These are phyloP conservation scores for Cyanocitta stelleri DNA, from an alignment of 2,113 vertebrate genomes.

Conservation along the genomic window DNA sequence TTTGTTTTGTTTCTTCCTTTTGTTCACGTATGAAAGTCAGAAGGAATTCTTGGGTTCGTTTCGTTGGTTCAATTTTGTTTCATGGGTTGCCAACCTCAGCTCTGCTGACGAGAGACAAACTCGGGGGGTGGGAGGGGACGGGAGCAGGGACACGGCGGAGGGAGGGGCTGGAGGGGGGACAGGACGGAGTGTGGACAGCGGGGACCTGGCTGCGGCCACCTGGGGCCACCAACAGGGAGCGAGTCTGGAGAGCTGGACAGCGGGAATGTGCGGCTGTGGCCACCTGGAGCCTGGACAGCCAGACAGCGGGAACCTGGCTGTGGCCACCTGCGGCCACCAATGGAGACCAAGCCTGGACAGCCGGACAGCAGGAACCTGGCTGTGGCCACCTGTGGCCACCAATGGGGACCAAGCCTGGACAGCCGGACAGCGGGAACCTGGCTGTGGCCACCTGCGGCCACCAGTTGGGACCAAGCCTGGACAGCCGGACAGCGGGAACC, in stretches of 20 bases:
- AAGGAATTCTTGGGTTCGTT: background rate
- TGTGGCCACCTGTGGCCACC: background rate
- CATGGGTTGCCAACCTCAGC: conserved; percentile 3
- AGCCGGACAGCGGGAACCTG: background rate
- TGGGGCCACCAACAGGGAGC: too few species aligned
- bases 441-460: too few species aligned
- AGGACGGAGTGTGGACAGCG: background rate
- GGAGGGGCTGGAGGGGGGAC: background rate
- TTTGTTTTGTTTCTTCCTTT: conserved; percentile 22
- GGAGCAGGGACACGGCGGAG: background rate
- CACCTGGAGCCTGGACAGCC: background rate
- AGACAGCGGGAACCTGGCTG: background rate
- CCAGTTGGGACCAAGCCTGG: background rate
- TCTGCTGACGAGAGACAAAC: conserved; percentile 46
- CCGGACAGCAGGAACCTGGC: background rate
- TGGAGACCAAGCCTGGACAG: background rate
- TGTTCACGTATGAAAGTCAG: conserved; percentile 37
- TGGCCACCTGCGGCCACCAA: background rate
- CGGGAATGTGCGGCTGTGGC: background rate
- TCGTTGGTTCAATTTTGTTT: background rate
- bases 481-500: background rate
- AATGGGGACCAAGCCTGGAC: background rate
- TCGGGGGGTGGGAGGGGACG: background rate
- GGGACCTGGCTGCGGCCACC: too few species aligned
- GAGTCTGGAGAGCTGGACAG: background rate